These are phyloP conservation scores for Rattus rattus DNA, from an alignment of 2,113 vertebrate species.

Conservation along the genomic window DNA sequence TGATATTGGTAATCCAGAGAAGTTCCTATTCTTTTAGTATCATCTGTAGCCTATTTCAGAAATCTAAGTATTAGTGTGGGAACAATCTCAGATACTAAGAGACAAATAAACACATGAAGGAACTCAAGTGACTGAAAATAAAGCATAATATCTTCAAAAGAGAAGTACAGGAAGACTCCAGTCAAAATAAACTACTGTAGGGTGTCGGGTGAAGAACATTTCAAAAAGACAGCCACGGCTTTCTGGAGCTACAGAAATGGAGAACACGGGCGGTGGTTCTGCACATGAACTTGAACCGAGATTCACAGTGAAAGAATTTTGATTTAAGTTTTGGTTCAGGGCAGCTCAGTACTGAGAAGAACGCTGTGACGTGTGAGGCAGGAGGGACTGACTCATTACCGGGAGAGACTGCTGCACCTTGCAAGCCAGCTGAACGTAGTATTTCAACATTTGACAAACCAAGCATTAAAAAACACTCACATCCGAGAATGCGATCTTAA, in stretches of 20 bases:
- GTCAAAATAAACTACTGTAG: not conserved
- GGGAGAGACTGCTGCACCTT: not conserved
- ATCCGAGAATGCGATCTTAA: not conserved
- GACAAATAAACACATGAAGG: slow-evolving; percentile 18
- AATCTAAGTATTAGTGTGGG: slow-evolving; percentile 32
- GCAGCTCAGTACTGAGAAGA: not conserved
- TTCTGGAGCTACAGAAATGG: not conserved
- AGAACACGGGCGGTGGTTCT: not conserved
- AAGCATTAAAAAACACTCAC: not conserved
- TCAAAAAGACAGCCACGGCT: not conserved
- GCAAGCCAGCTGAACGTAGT: not conserved
- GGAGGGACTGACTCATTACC: not conserved
- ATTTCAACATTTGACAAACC: not conserved
- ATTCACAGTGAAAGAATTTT: slow-evolving; percentile 15
- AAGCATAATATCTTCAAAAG: slow-evolving; percentile 7
- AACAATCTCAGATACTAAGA: not conserved
- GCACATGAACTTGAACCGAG: not conserved
- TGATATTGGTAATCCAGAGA: slow-evolving; percentile 3
- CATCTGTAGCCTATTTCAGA: slow-evolving; percentile 21
- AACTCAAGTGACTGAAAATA: slow-evolving; percentile 36
- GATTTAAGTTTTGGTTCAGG: slow-evolving; percentile 28
- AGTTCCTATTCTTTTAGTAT: slow-evolving; percentile 39
- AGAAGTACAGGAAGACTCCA: not conserved
- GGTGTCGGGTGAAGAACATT: not conserved
- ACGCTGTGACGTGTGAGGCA: not conserved